phyloP scores from a whole-genome alignment of 92 coral and sea anemone species.

The Anthopleura xanthogrammica region DNA sequence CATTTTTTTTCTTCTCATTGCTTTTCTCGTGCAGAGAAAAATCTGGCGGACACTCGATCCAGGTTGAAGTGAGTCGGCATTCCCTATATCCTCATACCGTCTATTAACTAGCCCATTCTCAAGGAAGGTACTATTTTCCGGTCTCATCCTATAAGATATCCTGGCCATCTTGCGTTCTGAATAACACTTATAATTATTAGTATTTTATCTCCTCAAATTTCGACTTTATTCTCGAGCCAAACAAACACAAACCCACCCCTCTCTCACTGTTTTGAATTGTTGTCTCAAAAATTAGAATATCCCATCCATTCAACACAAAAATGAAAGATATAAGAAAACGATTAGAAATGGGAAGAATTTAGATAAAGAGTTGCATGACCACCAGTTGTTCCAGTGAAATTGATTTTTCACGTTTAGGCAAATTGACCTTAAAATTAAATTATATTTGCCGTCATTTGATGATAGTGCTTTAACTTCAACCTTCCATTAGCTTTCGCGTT shows the following conservation, averaged over 20 bases:
- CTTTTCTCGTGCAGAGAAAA: no score
- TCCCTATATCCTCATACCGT: not conserved
- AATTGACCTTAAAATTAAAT: not conserved
- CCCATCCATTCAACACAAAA: not conserved
- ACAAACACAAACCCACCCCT: not conserved
- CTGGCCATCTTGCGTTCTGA: not conserved
- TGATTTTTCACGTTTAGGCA: not conserved
- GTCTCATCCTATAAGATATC: not conserved
- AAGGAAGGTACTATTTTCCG: not conserved
- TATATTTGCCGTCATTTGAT: not conserved
- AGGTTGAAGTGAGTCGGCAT: not conserved
- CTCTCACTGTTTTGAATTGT: no score
- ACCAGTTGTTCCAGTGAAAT: not conserved
- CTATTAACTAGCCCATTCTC: not conserved
- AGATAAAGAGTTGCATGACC: not conserved
- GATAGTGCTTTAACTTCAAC: not conserved
- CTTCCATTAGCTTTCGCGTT: not conserved
- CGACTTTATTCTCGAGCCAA: not conserved
- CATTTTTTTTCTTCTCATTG: no score
- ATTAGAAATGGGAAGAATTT: not conserved
- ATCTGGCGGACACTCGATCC: no score
- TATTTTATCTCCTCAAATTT: conserved; percentile 1
- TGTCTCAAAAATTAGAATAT: not conserved
- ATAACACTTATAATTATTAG: not conserved
- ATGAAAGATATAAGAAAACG: not conserved